These are phyloP conservation scores for Psilanteris sp. DNA, from an alignment of 1,140 invertebrate genomes.

Conservation along the genomic window DNA sequence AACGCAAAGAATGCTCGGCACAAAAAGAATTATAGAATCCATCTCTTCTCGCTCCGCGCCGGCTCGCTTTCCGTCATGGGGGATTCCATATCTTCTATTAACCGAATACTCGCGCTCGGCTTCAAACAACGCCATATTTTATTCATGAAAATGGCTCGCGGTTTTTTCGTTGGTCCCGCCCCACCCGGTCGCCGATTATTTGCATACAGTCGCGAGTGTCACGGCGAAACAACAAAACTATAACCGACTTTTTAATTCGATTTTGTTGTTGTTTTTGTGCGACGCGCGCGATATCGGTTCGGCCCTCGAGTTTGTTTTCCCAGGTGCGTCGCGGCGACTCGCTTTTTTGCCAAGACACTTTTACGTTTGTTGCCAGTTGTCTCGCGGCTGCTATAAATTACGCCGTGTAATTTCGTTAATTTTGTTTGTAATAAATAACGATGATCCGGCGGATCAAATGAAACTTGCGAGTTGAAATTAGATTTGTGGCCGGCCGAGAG, in stretches of 20 bases:
- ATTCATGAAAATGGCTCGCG: constrained; percentile 19
- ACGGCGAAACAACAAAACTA: constrained; percentile 1
- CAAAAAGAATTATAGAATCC: constrained; percentile 60
- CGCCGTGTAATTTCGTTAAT: constrained; percentile 16
- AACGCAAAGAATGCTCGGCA: constrained; percentile 59
- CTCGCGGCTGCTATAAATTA: constrained; percentile 10
- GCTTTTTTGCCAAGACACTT: constrained; percentile 4
- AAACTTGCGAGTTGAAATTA: constrained; percentile 13
- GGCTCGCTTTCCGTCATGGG: not conserved
- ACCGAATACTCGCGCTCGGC: constrained; percentile 34
- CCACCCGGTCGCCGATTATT: constrained; percentile 16
- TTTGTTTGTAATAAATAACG: constrained; percentile 38
- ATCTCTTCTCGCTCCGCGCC: constrained; percentile 33
- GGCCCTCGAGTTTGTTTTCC: constrained; percentile 27
- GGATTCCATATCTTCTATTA: constrained; percentile 46
- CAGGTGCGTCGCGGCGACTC: constrained; percentile 41
- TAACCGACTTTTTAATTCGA: constrained; percentile 31
- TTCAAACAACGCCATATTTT: constrained; percentile 29
- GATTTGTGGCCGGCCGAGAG: constrained; percentile 14
- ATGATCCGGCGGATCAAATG: constrained; percentile 14
- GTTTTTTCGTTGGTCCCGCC: not conserved
- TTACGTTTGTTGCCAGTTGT: constrained; percentile 1
- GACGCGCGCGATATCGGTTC: constrained; percentile 13
- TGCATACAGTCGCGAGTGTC: constrained; percentile 3
- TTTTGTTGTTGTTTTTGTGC: constrained; percentile 24